Base-by-base conservation (phyloP, 37 sponge, comb jelly and placozoan species). In the Lycopodina hypogea region DNA sequence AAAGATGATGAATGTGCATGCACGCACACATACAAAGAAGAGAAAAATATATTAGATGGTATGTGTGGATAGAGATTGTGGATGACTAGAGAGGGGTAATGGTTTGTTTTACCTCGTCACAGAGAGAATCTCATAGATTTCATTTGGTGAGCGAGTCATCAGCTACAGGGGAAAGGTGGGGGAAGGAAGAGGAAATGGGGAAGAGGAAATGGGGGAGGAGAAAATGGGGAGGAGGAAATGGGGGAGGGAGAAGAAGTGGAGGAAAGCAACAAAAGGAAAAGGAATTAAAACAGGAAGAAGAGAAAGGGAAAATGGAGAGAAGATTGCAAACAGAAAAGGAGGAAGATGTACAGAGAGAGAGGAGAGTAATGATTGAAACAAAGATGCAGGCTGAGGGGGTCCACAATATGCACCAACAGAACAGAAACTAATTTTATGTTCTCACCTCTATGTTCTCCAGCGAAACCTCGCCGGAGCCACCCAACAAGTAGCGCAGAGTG, bases 111-210 rank as follows among this genome's bases (percentile, higher is more conserved):
- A 90, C 91, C 91, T 79, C 50, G 68, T 67, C 7, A 91, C 59
- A 14, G 92, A 86, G 36, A 91, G 64, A 34, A 91, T 86, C 79
- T 91, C 92, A 45, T 83, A 91, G 22, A 87, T 63, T 74, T 91
- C 92, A 78, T 79, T 83, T 3, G 92, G 84, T 29, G 92, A 87
- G 12, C 92, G 88, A 61, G 56, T 68, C n/a, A 74, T 68, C 56
- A 91, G 41, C 92, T 91, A 60, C 0, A 81, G 29, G 3, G 14
- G 29, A 45, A 52, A 42, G 39, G 15, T 32, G 42, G 26, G 40
- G 33, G 50, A 48, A 39, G 35, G 28, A 38, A 28, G 26, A 73
- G 32, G 35, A 30, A 32, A 21, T 26, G n/a, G 52, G 48, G 48
- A 45, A 45, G 48, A 9, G 9, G 48, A 9, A 45, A 45, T 4